Evolutionary conservation across 1,140 invertebrate genomes (phyloP).

Genomic region (Aporrectodea caliginosa): DNA sequence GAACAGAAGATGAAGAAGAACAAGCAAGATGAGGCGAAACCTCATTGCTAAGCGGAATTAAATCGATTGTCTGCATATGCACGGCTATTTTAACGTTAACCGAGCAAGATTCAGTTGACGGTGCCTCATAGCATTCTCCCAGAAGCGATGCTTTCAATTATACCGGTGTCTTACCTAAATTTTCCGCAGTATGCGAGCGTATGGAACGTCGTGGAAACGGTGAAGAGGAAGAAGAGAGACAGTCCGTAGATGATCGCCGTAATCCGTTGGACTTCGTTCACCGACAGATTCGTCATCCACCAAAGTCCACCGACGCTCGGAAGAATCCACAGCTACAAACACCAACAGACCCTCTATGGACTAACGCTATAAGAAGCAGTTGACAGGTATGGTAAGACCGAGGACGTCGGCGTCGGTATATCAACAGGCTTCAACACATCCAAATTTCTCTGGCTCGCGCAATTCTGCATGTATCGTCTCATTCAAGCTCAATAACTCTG

Average conservation of each 20-base stretch:
- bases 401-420: not conserved
- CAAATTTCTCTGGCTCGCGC: no score
- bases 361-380: not conserved
- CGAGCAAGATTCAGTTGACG: no score
- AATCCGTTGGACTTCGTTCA: constrained; percentile 68
- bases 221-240: constrained; percentile 79
- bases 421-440: no score
- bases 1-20: no score
- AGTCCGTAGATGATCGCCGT: constrained; percentile 80
- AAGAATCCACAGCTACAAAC: constrained; percentile 68
- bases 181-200: constrained; percentile 68
- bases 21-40: no score
- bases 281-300: constrained; percentile 70
- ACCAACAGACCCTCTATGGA: not conserved
- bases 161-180: constrained; percentile 53
- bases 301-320: constrained; percentile 72
- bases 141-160: no score
- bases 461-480: no score
- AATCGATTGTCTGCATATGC: no score
- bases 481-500: not conserved
- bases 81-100: no score
- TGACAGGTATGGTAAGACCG: not conserved
- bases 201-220: constrained; percentile 85
- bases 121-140: no score
- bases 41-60: no score